These are phyloP conservation scores for Tanytarsus gracilentus DNA, from an alignment of 2,888 invertebrate species.

Conservation along the genomic window DNA sequence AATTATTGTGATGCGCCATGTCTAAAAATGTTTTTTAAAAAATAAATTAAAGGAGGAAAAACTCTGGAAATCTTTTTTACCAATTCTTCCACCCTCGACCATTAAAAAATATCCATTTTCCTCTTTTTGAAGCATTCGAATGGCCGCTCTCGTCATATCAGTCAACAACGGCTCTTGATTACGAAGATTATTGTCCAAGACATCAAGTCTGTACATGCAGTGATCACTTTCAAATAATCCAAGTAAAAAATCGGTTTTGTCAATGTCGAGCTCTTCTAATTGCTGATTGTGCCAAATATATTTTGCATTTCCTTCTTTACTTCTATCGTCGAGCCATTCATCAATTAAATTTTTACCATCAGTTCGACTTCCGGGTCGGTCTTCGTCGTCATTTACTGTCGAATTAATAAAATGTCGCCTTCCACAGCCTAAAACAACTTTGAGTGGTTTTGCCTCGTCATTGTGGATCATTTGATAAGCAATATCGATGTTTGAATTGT, in stretches of 20 bases:
- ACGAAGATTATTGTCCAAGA: conserved; percentile 37
- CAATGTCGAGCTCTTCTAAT: conserved; percentile 43
- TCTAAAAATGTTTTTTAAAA: too few relatives aligned
- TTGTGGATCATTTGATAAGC: conserved; percentile 60
- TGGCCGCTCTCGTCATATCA: conserved; percentile 72
- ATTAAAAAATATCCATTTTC: conserved; percentile 68
- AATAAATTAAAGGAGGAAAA: too few relatives aligned
- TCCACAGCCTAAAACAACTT: conserved; percentile 72
- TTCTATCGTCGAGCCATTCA: conserved; percentile 52
- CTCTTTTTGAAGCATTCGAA: conserved; percentile 64
- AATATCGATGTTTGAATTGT: conserved; percentile 57
- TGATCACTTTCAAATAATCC: conserved; percentile 60
- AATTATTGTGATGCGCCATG: conserved; percentile 39
- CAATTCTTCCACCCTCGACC: conserved; percentile 54
- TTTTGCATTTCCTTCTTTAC: conserved; percentile 36
- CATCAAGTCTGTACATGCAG: conserved; percentile 61
- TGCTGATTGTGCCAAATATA: conserved; percentile 48
- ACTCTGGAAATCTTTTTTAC: too few relatives aligned
- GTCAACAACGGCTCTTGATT: conserved; percentile 57
- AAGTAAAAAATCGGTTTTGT: conserved; percentile 49
- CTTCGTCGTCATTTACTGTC: conserved; percentile 45
- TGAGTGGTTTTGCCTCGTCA: conserved; percentile 57
- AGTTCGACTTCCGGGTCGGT: conserved; percentile 46
- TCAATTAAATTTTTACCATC: conserved; percentile 59
- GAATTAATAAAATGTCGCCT: conserved; percentile 54